phyloP scores from a whole-genome alignment of 1,140 invertebrate species.

The Drosophila pallidifrons region DNA sequence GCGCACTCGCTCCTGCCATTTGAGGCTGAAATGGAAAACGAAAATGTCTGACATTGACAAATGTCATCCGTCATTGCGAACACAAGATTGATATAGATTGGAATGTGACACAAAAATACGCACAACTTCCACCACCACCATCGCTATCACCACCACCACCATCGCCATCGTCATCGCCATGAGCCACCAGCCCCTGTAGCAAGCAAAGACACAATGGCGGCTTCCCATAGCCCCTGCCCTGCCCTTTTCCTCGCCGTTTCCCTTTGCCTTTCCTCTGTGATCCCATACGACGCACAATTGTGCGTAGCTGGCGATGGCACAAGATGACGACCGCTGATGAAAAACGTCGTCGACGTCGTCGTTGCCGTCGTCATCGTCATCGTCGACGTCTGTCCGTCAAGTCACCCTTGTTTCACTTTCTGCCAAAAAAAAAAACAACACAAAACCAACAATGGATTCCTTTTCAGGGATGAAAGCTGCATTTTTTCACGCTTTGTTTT shows the following conservation, averaged over 20 bases:
- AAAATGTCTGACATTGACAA: slow-evolving; percentile 85
- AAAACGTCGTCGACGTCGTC: slow-evolving; percentile 66
- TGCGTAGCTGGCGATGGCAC: slow-evolving; percentile 75
- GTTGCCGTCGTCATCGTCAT: slow-evolving; percentile 35
- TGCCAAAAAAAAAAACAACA: slow-evolving; percentile 44
- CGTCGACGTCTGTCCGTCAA: slow-evolving; percentile 79
- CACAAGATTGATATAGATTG: slow-evolving; percentile 85
- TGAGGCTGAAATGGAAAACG: slow-evolving; percentile 84
- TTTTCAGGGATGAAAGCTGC: slow-evolving; percentile 73
- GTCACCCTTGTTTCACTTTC: slow-evolving; percentile 71
- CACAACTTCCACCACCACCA: slow-evolving; percentile 75
- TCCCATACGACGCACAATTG: slow-evolving; percentile 54
- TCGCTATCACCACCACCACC: slow-evolving; percentile 35
- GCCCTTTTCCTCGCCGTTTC: not conserved
- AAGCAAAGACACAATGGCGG: slow-evolving; percentile 59
- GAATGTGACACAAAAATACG: slow-evolving; percentile 85
- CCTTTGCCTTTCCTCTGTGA: slow-evolving; percentile 1
- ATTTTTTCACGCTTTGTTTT: slow-evolving; percentile 67
- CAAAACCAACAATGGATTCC: slow-evolving; percentile 73
- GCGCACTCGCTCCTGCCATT: slow-evolving; percentile 61
- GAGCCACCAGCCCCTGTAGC: slow-evolving; percentile 40
- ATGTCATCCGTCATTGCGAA: slow-evolving; percentile 85
- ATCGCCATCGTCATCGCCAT: slow-evolving; percentile 39
- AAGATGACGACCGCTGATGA: slow-evolving; percentile 82
- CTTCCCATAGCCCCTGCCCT: slow-evolving; percentile 10